These are phyloP conservation scores for Pelodiscus sinensis DNA, from an alignment of 2,113 vertebrate genomes.

Conservation along the genomic window DNA sequence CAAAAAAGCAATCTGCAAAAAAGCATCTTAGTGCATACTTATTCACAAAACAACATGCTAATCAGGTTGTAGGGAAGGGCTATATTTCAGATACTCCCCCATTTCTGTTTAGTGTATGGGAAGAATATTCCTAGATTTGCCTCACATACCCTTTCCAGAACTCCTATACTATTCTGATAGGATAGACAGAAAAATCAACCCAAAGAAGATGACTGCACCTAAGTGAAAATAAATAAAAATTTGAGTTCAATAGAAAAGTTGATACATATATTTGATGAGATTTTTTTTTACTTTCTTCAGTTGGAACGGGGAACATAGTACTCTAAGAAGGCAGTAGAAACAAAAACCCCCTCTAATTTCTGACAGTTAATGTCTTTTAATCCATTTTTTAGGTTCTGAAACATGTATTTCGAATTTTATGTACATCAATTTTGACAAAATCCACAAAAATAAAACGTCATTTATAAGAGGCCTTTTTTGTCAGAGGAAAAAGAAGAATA, in stretches of 20 bases:
- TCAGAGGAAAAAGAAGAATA: background rate
- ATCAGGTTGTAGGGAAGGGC: background rate
- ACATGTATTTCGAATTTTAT: background rate
- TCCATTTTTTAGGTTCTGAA: background rate
- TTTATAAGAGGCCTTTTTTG: background rate
- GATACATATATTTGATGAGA: background rate
- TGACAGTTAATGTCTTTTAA: background rate
- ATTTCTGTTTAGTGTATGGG: too few relatives aligned
- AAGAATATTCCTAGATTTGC: background rate
- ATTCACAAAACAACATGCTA: background rate
- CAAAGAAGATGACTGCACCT: background rate
- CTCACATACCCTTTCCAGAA: background rate
- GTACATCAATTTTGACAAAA: background rate
- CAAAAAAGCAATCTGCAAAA: background rate
- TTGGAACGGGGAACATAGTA: background rate
- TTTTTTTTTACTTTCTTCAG: background rate
- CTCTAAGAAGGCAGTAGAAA: background rate
- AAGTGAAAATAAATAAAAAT: background rate
- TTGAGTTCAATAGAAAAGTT: background rate
- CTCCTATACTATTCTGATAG: background rate
- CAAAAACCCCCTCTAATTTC: background rate
- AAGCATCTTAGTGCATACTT: background rate
- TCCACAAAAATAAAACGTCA: background rate
- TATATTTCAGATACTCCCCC: background rate
- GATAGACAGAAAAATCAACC: background rate